Percentiles rank a stretch among this genome's conserved stretches.
These are phyloP conservation scores for Spatulosminthurus flaviceps DNA, from an alignment of 2,888 invertebrate species.

Conservation along the genomic window DNA sequence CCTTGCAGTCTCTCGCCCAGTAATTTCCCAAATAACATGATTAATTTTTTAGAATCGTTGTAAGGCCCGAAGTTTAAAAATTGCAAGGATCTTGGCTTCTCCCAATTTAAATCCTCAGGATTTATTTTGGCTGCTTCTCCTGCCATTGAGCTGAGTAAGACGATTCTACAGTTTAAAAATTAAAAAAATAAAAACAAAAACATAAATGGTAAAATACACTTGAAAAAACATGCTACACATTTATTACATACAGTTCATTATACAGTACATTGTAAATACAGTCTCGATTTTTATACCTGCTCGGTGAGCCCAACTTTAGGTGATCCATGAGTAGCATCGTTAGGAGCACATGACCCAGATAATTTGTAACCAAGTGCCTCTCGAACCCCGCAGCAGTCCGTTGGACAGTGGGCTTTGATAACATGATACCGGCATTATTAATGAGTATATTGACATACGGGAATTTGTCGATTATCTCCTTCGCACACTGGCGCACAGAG, in stretches of 20 bases:
- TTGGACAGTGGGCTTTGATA: slow-evolving; percentile 53
- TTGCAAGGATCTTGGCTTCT: slow-evolving; percentile 43
- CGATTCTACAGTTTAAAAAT: slow-evolving; percentile 55
- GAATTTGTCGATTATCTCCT: slow-evolving; percentile 74
- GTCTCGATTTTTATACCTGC: slow-evolving; percentile 69
- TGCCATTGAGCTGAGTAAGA: slow-evolving; percentile 64
- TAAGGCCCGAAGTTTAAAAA: slow-evolving; percentile 67
- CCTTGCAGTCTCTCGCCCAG: slow-evolving; percentile 71
- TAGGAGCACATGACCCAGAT: slow-evolving; percentile 84
- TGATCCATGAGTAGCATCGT: slow-evolving; percentile 78
- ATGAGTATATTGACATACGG: slow-evolving; percentile 78
- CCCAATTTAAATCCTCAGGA: slow-evolving; percentile 45
- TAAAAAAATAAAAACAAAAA: no score
- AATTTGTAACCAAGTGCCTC: slow-evolving; percentile 82
- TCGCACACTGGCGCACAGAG: slow-evolving; percentile 78
- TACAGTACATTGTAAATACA: no score
- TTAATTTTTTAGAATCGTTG: slow-evolving; percentile 80
- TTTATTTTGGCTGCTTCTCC: neutral
- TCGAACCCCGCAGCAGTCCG: slow-evolving; percentile 80
- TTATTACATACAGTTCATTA: no score
- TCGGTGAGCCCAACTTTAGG: slow-evolving; percentile 73
- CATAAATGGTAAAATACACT: no score
- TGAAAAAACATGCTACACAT: no score
- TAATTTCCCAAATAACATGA: slow-evolving; percentile 76
- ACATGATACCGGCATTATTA: slow-evolving; percentile 81